Percentiles rank a stretch among this genome's conserved stretches.
Conservation (phyloP, 2,797 vertebrate species). For the Parambassis ranga region DNA sequence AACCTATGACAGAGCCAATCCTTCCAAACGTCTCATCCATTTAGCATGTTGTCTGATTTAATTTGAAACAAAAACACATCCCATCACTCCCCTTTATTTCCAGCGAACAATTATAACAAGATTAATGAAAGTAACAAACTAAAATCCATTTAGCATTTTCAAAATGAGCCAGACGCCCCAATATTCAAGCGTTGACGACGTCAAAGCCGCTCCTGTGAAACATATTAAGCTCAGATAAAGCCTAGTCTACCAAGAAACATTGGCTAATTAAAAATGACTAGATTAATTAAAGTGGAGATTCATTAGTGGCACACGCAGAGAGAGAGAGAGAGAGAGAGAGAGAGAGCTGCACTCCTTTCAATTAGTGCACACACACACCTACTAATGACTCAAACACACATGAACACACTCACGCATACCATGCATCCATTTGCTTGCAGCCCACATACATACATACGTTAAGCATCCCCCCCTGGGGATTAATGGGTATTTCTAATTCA, state of each 20-base stretch:
- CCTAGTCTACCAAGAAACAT: conserved; percentile 64
- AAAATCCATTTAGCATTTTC: conserved; percentile 58
- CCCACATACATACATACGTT: too few relatives aligned
- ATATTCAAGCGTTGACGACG: conserved; percentile 46
- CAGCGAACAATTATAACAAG: conserved; percentile 36
- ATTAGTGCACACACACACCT: conserved; percentile 40
- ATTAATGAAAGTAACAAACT: conserved; percentile 59
- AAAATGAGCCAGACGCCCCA: conserved; percentile 44
- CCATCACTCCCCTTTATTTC: conserved; percentile 11
- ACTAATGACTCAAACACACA: conserved; percentile 5
- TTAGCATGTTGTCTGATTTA: conserved; percentile 8
- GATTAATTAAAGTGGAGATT: conserved; percentile 77
- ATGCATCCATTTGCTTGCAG: background rate
- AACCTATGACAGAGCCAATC: too few relatives aligned
- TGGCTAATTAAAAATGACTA: conserved; percentile 77
- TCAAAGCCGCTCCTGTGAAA: conserved; percentile 48
- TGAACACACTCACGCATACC: background rate
- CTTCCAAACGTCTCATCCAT: background rate
- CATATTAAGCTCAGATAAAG: conserved; percentile 68
- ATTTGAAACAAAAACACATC: conserved; percentile 4
- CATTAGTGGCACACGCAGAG: conserved; percentile 49
- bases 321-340: background rate
- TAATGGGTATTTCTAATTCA: too few relatives aligned
- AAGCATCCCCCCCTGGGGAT: too few relatives aligned
- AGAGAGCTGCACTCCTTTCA: conserved; percentile 40